phyloP scores from a whole-genome alignment of 2,888 invertebrate genomes.

The Macaria liturata region DNA sequence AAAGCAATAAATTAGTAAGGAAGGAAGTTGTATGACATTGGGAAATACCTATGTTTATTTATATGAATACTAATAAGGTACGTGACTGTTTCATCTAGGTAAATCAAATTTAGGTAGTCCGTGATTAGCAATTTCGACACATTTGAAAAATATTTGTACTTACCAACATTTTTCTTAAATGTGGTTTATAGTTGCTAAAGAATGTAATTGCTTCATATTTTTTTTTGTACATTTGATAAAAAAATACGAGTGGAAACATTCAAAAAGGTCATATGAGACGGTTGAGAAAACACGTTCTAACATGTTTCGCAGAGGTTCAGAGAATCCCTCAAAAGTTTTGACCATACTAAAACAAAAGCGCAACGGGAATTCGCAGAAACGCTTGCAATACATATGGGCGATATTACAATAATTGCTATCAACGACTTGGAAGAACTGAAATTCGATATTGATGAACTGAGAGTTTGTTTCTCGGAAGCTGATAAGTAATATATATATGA shows the following conservation, averaged over 20 bases:
- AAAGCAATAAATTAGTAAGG: no score
- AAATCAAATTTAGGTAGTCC: not conserved
- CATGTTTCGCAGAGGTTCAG: conserved; percentile 2
- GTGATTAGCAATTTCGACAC: conserved; percentile 1
- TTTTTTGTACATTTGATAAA: no score
- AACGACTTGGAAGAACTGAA: no score
- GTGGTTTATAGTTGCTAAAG: not conserved
- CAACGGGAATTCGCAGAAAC: no score
- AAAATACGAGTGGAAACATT: no score
- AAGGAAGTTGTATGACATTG: not conserved
- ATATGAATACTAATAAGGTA: not conserved
- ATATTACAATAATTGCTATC: no score
- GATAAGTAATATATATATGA: no score
- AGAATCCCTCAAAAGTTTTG: no score
- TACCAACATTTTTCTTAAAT: not conserved
- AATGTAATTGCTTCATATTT: not conserved
- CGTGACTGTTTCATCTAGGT: conserved; percentile 9
- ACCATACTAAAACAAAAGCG: no score
- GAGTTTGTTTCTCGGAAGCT: no score
- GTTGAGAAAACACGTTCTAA: conserved; percentile 4
- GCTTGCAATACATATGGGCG: no score
- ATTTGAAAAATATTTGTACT: not conserved
- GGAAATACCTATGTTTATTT: not conserved
- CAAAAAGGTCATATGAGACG: not conserved
- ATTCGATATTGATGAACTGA: no score